A percentile compares a stretch with the other conserved stretches of the same genome.
Evolutionary conservation across 2,113 vertebrate genomes (phyloP).

Genomic region (Sigmodon hispidus): DNA sequence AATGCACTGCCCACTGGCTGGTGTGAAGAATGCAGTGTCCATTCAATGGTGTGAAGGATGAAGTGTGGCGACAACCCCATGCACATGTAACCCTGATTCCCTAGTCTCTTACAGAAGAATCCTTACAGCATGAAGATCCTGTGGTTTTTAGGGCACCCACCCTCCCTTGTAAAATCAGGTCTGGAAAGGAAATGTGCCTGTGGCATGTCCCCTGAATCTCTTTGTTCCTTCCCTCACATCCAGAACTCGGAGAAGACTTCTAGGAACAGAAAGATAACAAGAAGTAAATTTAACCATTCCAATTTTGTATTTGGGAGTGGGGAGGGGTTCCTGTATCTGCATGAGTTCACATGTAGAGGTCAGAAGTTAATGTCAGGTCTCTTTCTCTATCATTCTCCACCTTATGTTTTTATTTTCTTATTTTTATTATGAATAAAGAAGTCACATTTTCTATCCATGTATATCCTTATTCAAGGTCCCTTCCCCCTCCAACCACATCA

Average conservation of each 20-base stretch:
- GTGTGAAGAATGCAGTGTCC: accelerated
- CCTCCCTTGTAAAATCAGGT: accelerated
- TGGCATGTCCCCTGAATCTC: accelerated
- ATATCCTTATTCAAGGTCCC: no score
- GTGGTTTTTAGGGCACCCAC: accelerated
- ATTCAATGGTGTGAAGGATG: no score
- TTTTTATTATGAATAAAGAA: no score
- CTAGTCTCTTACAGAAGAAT: accelerated
- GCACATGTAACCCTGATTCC: not conserved
- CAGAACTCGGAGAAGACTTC: not conserved
- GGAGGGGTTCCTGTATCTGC: not conserved
- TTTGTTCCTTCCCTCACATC: accelerated
- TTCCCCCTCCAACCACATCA: no score
- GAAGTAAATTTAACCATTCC: not conserved
- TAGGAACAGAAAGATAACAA: not conserved
- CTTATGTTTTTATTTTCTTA: not conserved
- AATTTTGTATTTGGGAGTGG: not conserved
- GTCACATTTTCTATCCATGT: no score
- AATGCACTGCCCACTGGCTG: not conserved
- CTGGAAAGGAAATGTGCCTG: no score
- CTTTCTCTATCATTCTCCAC: no score
- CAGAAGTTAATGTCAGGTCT: not conserved
- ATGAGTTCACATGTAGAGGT: not conserved
- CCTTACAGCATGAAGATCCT: accelerated
- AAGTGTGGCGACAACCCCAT: not conserved